These are phyloP conservation scores for Discoglossus pictus DNA, from an alignment of 2,797 vertebrate genomes.

Conservation along the genomic window DNA sequence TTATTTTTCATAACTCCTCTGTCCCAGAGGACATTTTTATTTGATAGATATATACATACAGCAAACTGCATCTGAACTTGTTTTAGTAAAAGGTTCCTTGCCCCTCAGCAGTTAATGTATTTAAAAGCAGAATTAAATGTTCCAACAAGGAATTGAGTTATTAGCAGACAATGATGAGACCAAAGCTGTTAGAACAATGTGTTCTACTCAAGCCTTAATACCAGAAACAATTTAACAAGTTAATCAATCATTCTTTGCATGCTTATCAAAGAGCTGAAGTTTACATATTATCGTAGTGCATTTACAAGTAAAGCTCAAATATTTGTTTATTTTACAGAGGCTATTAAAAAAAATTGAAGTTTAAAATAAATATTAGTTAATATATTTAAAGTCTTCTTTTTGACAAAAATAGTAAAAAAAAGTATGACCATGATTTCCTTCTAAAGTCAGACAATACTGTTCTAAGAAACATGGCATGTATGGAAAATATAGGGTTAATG, in stretches of 20 bases:
- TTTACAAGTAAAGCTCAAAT: too few species aligned
- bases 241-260: conserved; percentile 30
- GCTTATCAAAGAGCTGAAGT: neutral
- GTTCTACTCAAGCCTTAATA: conserved; percentile 19
- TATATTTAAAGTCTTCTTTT: too few species aligned
- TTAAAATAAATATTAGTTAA: too few species aligned
- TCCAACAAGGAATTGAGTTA: conserved; percentile 22
- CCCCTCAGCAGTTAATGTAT: conserved; percentile 5
- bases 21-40: conserved; percentile 14
- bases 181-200: conserved; percentile 19
- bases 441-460: too few species aligned
- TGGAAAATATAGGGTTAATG: too few species aligned
- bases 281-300: too few species aligned
- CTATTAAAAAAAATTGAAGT: too few species aligned
- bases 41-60: conserved; percentile 10
- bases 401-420: too few species aligned
- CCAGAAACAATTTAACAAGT: conserved; percentile 35
- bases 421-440: too few species aligned
- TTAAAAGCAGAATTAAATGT: conserved; percentile 6
- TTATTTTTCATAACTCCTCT: conserved; percentile 7
- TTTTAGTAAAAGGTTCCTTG: conserved; percentile 15
- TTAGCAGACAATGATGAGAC: conserved; percentile 40
- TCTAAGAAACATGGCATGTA: too few species aligned
- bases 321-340: too few species aligned
- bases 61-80: conserved; percentile 25